Percentiles rank a stretch among this genome's conserved stretches.
Evolutionary conservation across 2,113 vertebrate species (phyloP).

Genomic region (Ploceus nigricollis): DNA sequence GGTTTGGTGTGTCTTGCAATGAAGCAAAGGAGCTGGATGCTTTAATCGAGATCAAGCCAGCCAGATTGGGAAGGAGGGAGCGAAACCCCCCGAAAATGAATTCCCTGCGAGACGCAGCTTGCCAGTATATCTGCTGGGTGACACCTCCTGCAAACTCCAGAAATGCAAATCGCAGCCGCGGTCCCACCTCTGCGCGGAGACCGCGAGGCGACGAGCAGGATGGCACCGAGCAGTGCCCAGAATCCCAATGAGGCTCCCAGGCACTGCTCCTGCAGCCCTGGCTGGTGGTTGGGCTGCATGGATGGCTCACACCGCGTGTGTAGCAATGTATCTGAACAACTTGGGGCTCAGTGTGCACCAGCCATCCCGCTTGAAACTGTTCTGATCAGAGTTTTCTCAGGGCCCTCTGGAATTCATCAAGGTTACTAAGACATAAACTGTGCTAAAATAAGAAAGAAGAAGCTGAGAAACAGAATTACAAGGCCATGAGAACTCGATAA

Average conservation of each 20-base stretch:
- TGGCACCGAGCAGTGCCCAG: background rate
- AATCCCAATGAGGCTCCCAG: constrained; percentile 34
- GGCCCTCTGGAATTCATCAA: background rate
- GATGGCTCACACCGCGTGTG: rapidly evolving
- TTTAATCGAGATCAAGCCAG: background rate
- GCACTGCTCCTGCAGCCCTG: background rate
- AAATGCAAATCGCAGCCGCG: background rate
- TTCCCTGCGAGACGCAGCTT: constrained; percentile 52
- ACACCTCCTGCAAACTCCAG: constrained; percentile 23
- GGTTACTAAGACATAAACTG: background rate
- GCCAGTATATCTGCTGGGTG: background rate
- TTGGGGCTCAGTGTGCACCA: background rate
- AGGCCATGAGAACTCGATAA: background rate
- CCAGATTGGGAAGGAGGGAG: constrained; percentile 53
- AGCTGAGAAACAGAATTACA: background rate
- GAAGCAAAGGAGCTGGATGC: background rate
- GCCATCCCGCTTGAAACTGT: background rate
- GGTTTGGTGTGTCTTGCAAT: background rate
- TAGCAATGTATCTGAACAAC: background rate
- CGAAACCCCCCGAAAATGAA: constrained; percentile 8
- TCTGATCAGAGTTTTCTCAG: background rate
- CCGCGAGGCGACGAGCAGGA: background rate
- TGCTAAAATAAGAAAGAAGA: background rate
- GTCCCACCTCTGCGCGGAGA: background rate
- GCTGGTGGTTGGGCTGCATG: rapidly evolving